These are phyloP conservation scores for Altica lythri DNA, from an alignment of 2,888 invertebrate species.

Conservation along the genomic window DNA sequence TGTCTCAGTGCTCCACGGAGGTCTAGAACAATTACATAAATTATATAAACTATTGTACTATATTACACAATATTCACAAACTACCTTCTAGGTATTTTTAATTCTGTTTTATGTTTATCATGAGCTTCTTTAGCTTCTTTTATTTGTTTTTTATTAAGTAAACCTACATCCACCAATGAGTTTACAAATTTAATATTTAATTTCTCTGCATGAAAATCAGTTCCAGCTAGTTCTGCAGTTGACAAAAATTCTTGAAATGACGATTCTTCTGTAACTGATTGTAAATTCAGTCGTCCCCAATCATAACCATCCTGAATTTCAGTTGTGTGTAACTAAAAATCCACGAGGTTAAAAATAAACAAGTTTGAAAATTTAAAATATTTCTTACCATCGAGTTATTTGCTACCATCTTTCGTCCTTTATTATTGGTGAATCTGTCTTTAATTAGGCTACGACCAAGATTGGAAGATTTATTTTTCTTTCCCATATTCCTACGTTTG, in stretches of 20 bases:
- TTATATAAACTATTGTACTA: not conserved
- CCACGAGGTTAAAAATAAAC: conserved; percentile 8
- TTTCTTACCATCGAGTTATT: conserved; percentile 73
- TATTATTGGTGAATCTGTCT: conserved; percentile 71
- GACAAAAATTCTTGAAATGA: conserved; percentile 95
- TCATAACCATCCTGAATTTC: conserved; percentile 90
- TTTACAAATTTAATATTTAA: conserved; percentile 79
- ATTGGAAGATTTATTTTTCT: conserved; percentile 66
- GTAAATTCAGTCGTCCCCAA: conserved; percentile 87
- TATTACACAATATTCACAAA: too few relatives aligned
- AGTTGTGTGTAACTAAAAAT: conserved; percentile 75
- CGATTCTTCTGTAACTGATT: conserved; percentile 94
- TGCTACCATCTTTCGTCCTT: conserved; percentile 67
- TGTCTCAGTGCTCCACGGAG: conserved; percentile 77
- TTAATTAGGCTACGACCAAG: conserved; percentile 76
- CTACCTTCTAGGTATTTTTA: conserved; percentile 82
- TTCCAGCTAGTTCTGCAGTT: conserved; percentile 92
- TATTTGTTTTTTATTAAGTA: conserved; percentile 66
- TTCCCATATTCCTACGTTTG: conserved; percentile 73
- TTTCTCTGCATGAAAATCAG: conserved; percentile 92
- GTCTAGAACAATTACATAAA: conserved; percentile 60
- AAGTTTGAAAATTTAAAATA: conserved; percentile 8
- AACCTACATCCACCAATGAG: conserved; percentile 63
- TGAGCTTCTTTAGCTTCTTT: conserved; percentile 61
- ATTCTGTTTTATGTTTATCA: conserved; percentile 63